Conservation (phyloP, 2,888 invertebrate species). For the Lymantria monacha region DNA sequence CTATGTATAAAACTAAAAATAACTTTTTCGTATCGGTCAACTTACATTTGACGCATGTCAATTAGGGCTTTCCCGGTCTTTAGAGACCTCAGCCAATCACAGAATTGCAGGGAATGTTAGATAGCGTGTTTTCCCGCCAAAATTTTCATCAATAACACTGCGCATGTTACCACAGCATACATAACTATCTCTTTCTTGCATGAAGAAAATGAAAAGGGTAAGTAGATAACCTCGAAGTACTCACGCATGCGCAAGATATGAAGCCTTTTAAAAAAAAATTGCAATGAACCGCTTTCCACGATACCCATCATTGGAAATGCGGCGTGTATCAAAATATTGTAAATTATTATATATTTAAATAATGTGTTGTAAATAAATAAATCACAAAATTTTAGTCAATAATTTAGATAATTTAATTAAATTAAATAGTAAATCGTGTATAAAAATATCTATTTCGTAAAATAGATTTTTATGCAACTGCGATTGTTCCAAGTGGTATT, state of each 20-base stretch:
- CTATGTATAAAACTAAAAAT: too few species aligned
- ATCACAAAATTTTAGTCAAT: not conserved
- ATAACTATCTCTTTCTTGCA: constrained; percentile 43
- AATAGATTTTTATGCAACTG: constrained; percentile 1
- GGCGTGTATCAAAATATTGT: constrained; percentile 39
- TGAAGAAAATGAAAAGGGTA: constrained; percentile 42
- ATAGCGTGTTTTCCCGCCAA: constrained; percentile 63
- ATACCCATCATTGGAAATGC: constrained; percentile 37
- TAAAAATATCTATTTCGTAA: not conserved
- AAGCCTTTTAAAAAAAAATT: constrained; percentile 30
- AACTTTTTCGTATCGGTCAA: too few species aligned
- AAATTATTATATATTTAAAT: constrained; percentile 26
- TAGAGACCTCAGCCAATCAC: constrained; percentile 17
- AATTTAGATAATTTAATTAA: constrained; percentile 7
- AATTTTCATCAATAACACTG: constrained; percentile 73
- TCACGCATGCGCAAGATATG: constrained; percentile 61
- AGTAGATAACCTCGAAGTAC: constrained; percentile 55
- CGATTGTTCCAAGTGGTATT: constrained; percentile 4
- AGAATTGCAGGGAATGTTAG: constrained; percentile 19
- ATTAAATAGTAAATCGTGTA: not conserved
- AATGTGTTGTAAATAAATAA: constrained; percentile 27
- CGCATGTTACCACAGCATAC: constrained; percentile 60
- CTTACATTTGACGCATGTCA: too few species aligned
- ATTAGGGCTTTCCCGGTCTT: too few species aligned
- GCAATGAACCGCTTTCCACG: constrained; percentile 33